Conservation (phyloP, 2,113 vertebrate species). For the Chauna torquata region DNA sequence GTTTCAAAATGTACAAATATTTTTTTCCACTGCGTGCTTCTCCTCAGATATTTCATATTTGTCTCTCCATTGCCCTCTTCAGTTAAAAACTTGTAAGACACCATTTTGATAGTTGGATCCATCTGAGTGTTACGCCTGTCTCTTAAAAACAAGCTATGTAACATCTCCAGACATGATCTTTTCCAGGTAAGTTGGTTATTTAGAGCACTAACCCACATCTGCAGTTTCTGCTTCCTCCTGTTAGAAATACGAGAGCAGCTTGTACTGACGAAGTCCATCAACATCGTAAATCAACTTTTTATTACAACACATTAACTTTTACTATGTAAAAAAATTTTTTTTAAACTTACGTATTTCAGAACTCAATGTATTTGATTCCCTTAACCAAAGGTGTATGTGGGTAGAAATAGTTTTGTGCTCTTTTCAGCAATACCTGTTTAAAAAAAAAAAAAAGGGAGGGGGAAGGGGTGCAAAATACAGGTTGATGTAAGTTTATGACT, state of each 20-base stretch:
- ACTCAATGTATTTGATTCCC: not conserved
- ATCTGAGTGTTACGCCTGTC: not conserved
- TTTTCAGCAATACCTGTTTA: not conserved
- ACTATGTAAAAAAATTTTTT: not conserved
- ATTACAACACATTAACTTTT: not conserved
- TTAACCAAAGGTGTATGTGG: not conserved
- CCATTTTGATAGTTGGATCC: not conserved
- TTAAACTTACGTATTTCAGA: not conserved
- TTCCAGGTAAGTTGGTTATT: not conserved
- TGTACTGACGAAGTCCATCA: not conserved
- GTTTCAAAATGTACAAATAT: constrained; percentile 60
- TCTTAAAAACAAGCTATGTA: not conserved
- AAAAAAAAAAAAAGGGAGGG: accelerated
- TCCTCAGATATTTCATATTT: constrained; percentile 14
- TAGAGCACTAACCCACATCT: not conserved
- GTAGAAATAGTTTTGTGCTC: not conserved
- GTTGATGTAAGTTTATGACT: not conserved
- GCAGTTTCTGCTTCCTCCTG: not conserved
- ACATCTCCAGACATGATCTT: not conserved
- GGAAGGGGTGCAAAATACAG: not conserved
- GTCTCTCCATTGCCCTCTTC: constrained; percentile 77
- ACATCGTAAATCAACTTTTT: not conserved
- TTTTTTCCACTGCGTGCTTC: constrained; percentile 44
- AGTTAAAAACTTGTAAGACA: constrained; percentile 57
- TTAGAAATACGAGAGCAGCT: not conserved